Evolutionary conservation across 2,888 invertebrate species (phyloP).

Genomic region (Marasmarcha lunaedactyla): DNA sequence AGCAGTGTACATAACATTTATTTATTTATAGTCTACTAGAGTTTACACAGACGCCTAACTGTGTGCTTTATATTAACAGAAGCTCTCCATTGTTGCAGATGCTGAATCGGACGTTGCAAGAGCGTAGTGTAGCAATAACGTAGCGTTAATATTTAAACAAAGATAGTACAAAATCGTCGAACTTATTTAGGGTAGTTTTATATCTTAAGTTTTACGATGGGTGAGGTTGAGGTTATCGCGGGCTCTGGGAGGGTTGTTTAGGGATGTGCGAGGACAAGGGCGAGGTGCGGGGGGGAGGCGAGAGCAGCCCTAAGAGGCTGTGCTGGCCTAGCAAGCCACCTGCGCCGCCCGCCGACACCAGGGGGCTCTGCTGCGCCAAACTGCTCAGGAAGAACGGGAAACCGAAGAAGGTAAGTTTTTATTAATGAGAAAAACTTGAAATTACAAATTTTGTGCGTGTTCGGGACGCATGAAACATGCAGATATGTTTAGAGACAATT

Average conservation of each 20-base stretch:
- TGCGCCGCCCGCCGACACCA: constrained; percentile 74
- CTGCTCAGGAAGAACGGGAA: constrained; percentile 84
- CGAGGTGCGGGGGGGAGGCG: constrained; percentile 49
- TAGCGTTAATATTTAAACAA: constrained; percentile 25
- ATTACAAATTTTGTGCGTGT: constrained; percentile 7
- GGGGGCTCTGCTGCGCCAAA: constrained; percentile 86
- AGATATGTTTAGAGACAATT: too few species aligned
- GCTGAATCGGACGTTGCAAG: constrained; percentile 60
- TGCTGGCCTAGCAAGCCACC: constrained; percentile 56
- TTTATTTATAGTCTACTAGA: background rate
- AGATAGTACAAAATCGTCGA: constrained; percentile 57
- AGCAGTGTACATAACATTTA: background rate
- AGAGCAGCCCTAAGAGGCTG: constrained; percentile 42
- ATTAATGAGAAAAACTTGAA: too few species aligned
- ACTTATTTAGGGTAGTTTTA: constrained; percentile 30
- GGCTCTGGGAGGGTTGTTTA: background rate
- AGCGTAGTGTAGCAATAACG: constrained; percentile 34
- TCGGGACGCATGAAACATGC: too few species aligned
- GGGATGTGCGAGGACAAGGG: constrained; percentile 65
- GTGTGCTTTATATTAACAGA: background rate
- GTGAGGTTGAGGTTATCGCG: constrained; percentile 35
- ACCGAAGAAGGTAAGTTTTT: constrained; percentile 77
- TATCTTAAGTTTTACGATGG: constrained; percentile 33
- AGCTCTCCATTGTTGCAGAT: constrained; percentile 47
- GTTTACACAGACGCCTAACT: background rate